Evolutionary conservation across 2,797 vertebrate species (phyloP).

Genomic region (Coreius guichenoti): DNA sequence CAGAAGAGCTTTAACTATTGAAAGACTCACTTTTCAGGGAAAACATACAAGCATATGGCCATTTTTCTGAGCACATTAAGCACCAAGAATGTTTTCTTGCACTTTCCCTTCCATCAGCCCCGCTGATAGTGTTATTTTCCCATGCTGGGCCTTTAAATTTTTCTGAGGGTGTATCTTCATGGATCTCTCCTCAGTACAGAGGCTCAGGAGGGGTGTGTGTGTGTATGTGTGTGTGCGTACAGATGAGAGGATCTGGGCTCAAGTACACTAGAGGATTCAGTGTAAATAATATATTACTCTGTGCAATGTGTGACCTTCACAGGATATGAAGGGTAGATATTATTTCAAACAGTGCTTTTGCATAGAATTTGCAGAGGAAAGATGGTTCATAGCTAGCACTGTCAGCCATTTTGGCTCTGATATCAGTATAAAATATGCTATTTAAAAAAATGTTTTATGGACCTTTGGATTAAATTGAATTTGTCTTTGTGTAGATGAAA

Average conservation of each 20-base stretch:
- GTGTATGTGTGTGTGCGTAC: conserved; percentile 4
- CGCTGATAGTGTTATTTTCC: neutral
- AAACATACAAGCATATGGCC: neutral
- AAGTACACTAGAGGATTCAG: conserved; percentile 5
- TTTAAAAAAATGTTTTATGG: neutral
- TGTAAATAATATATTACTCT: conserved; percentile 39
- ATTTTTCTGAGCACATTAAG: neutral
- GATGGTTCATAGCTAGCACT: neutral
- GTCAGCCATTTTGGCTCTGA: conserved; percentile 3
- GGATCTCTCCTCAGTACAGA: neutral
- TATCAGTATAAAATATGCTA: neutral
- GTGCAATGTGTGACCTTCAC: conserved; percentile 45
- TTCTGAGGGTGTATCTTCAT: conserved; percentile 10
- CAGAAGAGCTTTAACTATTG: neutral
- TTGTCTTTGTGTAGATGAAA: neutral
- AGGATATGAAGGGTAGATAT: neutral
- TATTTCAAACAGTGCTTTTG: neutral
- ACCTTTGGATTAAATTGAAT: neutral
- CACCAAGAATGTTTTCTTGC: neutral
- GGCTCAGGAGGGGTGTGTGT: neutral
- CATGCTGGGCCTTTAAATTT: neutral
- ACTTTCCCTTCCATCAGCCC: neutral
- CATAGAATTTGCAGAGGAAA: neutral
- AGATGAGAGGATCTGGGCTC: neutral
- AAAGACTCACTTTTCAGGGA: neutral